phyloP scores from a whole-genome alignment of 2,113 vertebrate species.

The Orcinus orca region DNA sequence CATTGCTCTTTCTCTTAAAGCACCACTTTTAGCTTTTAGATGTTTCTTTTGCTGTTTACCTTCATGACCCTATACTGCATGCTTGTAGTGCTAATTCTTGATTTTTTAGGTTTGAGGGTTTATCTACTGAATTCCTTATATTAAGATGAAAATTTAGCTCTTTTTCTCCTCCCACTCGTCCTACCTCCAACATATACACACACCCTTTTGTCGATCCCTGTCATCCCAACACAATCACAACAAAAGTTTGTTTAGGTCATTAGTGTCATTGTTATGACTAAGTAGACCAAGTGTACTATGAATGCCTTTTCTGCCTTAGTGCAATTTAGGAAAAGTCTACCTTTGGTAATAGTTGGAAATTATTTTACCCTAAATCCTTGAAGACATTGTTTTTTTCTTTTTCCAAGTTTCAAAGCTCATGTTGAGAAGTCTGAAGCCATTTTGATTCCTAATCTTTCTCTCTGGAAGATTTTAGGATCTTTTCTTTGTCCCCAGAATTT shows the following conservation, averaged over 20 bases:
- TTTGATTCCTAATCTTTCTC: conserved; percentile 20
- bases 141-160: background rate
- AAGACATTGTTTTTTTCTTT: background rate
- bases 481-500: background rate
- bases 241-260: background rate
- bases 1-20: background rate
- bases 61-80: background rate
- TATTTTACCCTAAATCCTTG: conserved; percentile 34
- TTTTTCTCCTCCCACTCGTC: background rate
- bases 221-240: background rate
- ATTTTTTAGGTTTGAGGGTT: background rate
- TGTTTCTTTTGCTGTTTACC: background rate
- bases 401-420: background rate
- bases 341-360: background rate
- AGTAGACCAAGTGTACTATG: background rate
- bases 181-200: background rate
- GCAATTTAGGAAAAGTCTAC: background rate
- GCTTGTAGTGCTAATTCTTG: background rate
- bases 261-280: background rate
- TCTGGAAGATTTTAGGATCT: conserved; percentile 9
- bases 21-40: background rate
- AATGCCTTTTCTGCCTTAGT: background rate
- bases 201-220: background rate
- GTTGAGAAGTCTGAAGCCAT: background rate
- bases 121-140: background rate